Conservation (phyloP, 2,113 vertebrate genomes). For the Pipra filicauda region DNA sequence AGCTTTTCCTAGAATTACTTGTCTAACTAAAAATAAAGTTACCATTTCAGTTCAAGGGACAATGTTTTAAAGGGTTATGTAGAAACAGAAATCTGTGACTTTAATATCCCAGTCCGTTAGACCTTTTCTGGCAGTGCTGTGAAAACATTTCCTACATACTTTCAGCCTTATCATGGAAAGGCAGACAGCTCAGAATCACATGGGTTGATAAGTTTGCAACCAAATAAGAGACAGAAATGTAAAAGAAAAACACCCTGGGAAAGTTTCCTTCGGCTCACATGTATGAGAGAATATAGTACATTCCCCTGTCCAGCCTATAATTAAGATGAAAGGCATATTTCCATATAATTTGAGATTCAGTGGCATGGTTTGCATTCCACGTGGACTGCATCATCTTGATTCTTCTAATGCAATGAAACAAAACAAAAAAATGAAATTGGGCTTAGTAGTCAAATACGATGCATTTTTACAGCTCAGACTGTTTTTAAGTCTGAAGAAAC, state of each 20-base stretch:
- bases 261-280: conserved; percentile 68
- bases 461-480: conserved; percentile 48
- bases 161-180: conserved; percentile 78
- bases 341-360: conserved; percentile 72
- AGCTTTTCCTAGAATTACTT: neutral
- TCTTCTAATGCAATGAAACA: conserved; percentile 69
- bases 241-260: conserved; percentile 82
- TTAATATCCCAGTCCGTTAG: conserved; percentile 35
- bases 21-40: neutral
- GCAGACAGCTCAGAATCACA: conserved; percentile 72
- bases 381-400: conserved; percentile 53
- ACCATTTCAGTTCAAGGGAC: neutral
- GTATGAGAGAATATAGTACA: conserved; percentile 67
- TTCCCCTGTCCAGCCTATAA: conserved; percentile 78
- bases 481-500: conserved; percentile 67
- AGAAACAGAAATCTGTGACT: conserved; percentile 19
- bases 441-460: conserved; percentile 58
- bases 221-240: conserved; percentile 80
- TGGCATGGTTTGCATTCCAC: conserved; percentile 80
- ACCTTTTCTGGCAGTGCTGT: conserved; percentile 58
- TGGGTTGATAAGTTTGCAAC: conserved; percentile 71
- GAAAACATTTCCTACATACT: conserved; percentile 79
- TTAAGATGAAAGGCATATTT: conserved; percentile 84
- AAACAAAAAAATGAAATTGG: conserved; percentile 54
- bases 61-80: neutral